These are phyloP conservation scores for Ptychodera flava DNA, from an alignment of 35 echinoderm and acorn worm genomes.

Conservation along the genomic window DNA sequence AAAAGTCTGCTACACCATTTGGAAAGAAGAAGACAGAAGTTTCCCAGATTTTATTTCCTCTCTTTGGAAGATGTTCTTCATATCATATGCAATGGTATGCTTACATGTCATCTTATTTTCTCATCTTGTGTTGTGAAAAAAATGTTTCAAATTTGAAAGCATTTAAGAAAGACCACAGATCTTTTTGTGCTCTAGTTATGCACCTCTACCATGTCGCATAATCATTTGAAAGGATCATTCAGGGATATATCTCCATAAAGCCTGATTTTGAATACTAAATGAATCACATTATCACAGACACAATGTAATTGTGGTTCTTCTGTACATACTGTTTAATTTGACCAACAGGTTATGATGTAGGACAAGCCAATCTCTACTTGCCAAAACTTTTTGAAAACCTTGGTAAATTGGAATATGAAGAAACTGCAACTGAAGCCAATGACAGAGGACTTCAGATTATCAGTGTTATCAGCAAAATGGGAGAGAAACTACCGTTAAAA, in stretches of 20 bases:
- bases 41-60: conserved; percentile 93
- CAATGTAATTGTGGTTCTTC: too few relatives aligned
- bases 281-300: too few relatives aligned
- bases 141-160: too few relatives aligned
- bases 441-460: conserved; percentile 77
- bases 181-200: too few relatives aligned
- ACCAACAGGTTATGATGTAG: conserved; percentile 90
- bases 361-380: conserved; percentile 88
- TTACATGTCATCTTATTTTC: too few relatives aligned
- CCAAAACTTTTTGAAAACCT: conserved; percentile 99
- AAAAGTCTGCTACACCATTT: conserved; percentile 79
- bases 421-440: conserved; percentile 61
- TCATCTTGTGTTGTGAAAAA: too few relatives aligned
- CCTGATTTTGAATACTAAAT: too few relatives aligned
- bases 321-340: too few relatives aligned
- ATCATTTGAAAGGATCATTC: too few relatives aligned
- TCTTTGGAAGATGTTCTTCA: conserved; percentile 99
- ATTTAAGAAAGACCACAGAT: too few relatives aligned
- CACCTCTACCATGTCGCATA: too few relatives aligned
- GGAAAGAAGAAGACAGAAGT: conserved; percentile 77
- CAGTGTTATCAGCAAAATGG: conserved; percentile 81
- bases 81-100: conserved; percentile 96
- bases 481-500: conserved; percentile 88
- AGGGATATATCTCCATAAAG: too few relatives aligned
- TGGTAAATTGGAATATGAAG: conserved; percentile 85